Evolutionary conservation across 2,113 vertebrate genomes (phyloP).

Genomic region (Calonectris borealis): DNA sequence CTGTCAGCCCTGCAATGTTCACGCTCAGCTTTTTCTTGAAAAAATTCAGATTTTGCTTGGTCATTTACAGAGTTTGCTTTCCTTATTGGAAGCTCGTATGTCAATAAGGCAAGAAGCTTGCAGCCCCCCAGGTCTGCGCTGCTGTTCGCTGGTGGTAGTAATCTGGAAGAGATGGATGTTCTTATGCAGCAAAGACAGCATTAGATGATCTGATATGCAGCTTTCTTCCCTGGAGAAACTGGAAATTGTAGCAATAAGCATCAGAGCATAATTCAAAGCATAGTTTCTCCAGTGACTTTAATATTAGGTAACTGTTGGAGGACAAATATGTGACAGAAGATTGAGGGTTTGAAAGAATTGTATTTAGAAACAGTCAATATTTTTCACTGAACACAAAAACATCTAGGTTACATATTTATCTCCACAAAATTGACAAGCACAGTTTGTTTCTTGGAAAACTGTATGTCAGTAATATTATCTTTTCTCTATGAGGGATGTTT

Average conservation of each 20-base stretch:
- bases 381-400: background rate
- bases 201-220: background rate
- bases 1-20: background rate
- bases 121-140: background rate
- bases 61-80: background rate
- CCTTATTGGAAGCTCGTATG: background rate
- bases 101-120: background rate
- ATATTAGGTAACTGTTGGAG: background rate
- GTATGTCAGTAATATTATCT: background rate
- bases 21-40: background rate
- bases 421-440: background rate
- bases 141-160: background rate
- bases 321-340: background rate
- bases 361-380: background rate
- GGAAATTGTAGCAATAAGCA: background rate
- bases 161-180: background rate
- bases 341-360: background rate
- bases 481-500: background rate
- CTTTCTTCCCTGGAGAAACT: background rate
- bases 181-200: fast-evolving
- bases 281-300: background rate
- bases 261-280: background rate
- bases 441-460: background rate
- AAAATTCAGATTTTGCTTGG: background rate
- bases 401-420: background rate